Evolutionary conservation across 23 tunicate genomes (phyloP).

Genomic region (Corella eumyota): DNA sequence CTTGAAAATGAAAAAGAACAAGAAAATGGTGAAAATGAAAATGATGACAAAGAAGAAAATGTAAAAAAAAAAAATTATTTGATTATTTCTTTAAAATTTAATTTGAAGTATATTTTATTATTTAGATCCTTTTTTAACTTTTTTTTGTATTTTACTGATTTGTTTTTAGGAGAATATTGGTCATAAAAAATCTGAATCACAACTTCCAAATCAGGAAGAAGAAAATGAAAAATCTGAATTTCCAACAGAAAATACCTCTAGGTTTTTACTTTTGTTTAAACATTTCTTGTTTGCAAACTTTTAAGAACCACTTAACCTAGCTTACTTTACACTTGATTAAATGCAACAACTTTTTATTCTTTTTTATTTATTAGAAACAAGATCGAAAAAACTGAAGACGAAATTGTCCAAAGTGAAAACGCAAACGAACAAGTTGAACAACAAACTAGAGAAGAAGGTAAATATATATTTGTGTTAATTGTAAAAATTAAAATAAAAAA

Average conservation of each 20-base stretch:
- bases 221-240: too few species aligned
- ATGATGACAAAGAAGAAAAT: constrained; percentile 15
- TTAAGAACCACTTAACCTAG: too few species aligned
- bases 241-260: too few species aligned
- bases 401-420: constrained; percentile 29
- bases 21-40: constrained; percentile 13
- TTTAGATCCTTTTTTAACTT: not conserved
- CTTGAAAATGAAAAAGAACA: constrained; percentile 2
- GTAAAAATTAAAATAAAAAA: too few species aligned
- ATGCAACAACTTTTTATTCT: not conserved
- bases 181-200: too few species aligned
- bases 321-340: too few species aligned
- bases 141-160: not conserved
- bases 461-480: not conserved
- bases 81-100: too few species aligned
- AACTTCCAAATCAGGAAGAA: too few species aligned
- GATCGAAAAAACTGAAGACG: constrained; percentile 6
- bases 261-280: too few species aligned
- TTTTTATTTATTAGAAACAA: constrained; percentile 19
- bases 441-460: constrained; percentile 33
- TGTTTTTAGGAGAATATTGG: too few species aligned
- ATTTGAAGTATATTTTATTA: not conserved
- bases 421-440: constrained; percentile 29
- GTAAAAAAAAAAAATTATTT: constrained; percentile 13
- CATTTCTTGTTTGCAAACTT: too few species aligned